Evolutionary conservation across 2,113 vertebrate species (phyloP).

Genomic region (Catharus minimus): DNA sequence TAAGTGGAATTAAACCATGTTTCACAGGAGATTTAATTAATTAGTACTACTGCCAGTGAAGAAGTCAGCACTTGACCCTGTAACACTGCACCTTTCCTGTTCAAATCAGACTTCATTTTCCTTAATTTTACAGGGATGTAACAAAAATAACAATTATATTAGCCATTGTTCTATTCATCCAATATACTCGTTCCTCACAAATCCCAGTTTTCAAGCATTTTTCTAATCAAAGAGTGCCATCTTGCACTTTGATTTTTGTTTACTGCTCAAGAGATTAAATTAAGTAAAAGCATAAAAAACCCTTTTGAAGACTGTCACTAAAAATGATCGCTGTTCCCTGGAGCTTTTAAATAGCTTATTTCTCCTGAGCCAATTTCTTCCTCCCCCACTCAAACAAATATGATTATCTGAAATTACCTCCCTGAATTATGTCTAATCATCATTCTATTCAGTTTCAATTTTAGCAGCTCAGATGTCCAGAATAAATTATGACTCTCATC

Average conservation of each 20-base stretch:
- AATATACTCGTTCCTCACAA: background rate
- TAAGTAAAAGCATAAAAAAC: conserved; percentile 19
- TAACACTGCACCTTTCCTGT: background rate
- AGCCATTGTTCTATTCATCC: background rate
- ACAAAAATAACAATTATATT: background rate
- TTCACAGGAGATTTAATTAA: background rate
- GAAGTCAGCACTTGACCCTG: background rate
- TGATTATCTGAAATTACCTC: conserved; percentile 52
- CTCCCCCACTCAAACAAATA: conserved; percentile 28
- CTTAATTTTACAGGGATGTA: background rate
- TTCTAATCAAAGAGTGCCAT: background rate
- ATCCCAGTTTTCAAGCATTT: background rate
- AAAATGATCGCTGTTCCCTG: background rate
- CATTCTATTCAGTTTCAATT: conserved; percentile 48
- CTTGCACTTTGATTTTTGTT: conserved; percentile 4
- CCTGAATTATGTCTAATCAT: conserved; percentile 49
- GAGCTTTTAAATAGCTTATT: background rate
- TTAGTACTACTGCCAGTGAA: background rate
- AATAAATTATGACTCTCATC: conserved; percentile 43
- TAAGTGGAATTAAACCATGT: background rate
- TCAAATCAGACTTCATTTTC: background rate
- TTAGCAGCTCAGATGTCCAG: conserved; percentile 56
- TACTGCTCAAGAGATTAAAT: conserved; percentile 30
- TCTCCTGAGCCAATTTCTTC: conserved; percentile 28
- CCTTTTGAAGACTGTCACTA: background rate